A percentile compares a stretch with the other conserved stretches of the same genome.
These are phyloP conservation scores for Bubalus kerabau DNA, from an alignment of 2,113 vertebrate genomes.

Conservation along the genomic window DNA sequence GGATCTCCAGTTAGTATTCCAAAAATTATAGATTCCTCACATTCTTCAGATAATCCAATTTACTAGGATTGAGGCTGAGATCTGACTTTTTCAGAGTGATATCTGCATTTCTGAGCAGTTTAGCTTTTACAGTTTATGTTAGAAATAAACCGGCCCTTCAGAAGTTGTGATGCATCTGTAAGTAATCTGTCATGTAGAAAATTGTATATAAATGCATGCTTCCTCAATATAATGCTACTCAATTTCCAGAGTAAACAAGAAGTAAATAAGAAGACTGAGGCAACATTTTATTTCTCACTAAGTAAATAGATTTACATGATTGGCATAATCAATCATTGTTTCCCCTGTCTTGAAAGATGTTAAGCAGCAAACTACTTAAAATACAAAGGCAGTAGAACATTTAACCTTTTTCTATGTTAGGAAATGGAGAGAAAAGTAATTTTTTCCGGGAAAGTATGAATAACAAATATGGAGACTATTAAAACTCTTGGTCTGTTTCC, in stretches of 20 bases:
- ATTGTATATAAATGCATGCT: neutral
- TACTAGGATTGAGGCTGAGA: neutral
- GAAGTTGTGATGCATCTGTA: neutral
- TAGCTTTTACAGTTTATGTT: neutral
- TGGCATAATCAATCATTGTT: neutral
- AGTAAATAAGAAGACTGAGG: neutral
- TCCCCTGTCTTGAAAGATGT: neutral
- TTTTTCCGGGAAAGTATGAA: neutral
- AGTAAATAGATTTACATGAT: neutral
- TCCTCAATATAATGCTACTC: neutral
- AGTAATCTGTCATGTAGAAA: neutral
- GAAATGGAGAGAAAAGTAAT: neutral
- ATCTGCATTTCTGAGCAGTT: neutral
- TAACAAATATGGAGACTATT: neutral
- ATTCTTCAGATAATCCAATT: neutral
- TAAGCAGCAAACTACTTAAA: neutral
- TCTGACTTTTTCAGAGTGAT: neutral
- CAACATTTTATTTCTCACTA: neutral
- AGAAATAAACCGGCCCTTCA: neutral
- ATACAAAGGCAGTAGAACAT: neutral
- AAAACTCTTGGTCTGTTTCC: neutral
- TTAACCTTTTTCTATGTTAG: neutral
- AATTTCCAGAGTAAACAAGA: neutral
- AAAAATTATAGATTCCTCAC: neutral
- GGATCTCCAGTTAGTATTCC: neutral